Conservation (phyloP, 2,888 invertebrate species). For the Pterostichus madidus region DNA sequence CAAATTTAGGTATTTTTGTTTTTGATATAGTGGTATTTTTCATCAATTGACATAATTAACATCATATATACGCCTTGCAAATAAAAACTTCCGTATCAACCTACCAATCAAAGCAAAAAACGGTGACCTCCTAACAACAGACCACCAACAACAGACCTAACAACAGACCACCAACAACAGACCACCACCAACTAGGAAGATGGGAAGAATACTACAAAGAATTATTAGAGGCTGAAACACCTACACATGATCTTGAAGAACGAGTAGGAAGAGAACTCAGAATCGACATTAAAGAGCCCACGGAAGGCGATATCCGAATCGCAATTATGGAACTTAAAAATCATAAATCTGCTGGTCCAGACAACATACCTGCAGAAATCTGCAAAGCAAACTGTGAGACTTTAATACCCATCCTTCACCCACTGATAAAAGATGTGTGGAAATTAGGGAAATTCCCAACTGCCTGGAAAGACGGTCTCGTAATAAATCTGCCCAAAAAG, state of each 20-base stretch:
- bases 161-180: background rate
- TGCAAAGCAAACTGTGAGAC: background rate
- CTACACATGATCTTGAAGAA: background rate
- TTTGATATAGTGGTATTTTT: too few relatives aligned
- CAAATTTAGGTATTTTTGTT: too few relatives aligned
- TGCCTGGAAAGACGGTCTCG: constrained; percentile 25
- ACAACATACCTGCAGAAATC: background rate
- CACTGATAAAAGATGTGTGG: background rate
- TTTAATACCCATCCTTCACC: background rate
- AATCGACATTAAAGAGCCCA: background rate
- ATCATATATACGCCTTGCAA: too few relatives aligned
- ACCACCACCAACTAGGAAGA: background rate
- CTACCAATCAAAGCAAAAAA: constrained; percentile 8
- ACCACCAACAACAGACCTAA: background rate
- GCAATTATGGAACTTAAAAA: constrained; percentile 17
- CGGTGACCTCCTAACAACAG: constrained; percentile 8
- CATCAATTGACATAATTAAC: too few relatives aligned
- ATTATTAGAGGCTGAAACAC: background rate
- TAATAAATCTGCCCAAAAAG: constrained; percentile 34
- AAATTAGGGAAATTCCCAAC: background rate
- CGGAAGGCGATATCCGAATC: background rate
- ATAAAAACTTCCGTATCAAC: background rate
- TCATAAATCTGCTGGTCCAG: constrained; percentile 3
- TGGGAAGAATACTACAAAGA: constrained; percentile 13
- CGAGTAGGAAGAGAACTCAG: background rate